Percentiles rank a stretch among this genome's conserved stretches.
phyloP scores from a whole-genome alignment of 1,140 invertebrate species.

The Callitettix versicolor region DNA sequence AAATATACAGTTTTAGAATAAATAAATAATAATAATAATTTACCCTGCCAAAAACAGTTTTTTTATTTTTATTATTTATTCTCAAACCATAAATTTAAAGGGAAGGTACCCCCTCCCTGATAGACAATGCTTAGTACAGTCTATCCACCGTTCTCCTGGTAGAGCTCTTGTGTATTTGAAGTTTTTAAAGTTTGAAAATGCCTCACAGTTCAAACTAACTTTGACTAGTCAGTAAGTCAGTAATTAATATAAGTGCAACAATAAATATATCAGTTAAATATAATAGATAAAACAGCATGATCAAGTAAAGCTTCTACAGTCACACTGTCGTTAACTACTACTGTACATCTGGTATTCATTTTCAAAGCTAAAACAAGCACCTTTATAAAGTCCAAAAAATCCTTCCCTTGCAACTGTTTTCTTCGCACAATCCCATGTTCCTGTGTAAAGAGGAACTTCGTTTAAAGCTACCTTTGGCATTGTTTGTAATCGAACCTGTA shows the following conservation, averaged over 20 bases:
- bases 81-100: too few relatives aligned
- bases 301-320: background rate
- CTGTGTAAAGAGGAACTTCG: slow-evolving; percentile 63
- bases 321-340: background rate
- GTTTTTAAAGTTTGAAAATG: too few relatives aligned
- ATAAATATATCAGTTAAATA: background rate
- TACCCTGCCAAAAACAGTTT: too few relatives aligned
- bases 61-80: too few relatives aligned
- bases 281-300: background rate
- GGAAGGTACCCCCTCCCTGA: too few relatives aligned
- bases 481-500: slow-evolving; percentile 84
- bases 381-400: slow-evolving; percentile 71
- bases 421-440: slow-evolving; percentile 89
- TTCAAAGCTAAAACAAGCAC: slow-evolving; percentile 34
- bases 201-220: too few relatives aligned
- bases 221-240: background rate
- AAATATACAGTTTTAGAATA: too few relatives aligned
- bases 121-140: too few relatives aligned
- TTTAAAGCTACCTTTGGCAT: slow-evolving; percentile 70
- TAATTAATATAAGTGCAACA: background rate
- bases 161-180: too few relatives aligned
- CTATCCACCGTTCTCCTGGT: too few relatives aligned
- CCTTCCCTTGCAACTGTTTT: slow-evolving; percentile 87
- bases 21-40: too few relatives aligned
- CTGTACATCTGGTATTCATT: background rate